Evolutionary conservation across 2,113 vertebrate genomes (phyloP), one percentile per base, ranked within the genome.

Genomic region (Atractosteus spatula): DNA sequence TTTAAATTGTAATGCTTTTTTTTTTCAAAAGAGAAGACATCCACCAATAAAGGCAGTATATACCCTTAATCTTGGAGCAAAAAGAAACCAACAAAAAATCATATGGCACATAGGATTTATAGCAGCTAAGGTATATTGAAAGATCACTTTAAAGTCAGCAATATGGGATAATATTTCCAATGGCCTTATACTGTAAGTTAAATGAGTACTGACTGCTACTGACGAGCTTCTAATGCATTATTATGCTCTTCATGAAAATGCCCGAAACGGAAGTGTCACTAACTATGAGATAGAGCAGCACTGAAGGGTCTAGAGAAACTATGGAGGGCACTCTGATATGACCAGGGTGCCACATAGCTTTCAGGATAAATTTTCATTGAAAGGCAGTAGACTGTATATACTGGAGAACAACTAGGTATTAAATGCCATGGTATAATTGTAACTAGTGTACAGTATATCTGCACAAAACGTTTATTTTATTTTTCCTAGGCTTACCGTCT

Each of bases 181-280:
- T 16, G 43, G 16, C n/a, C 44, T 51, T 11, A 45, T 29, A 29
- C 29, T 29, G 29, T 62, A 62, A 59, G 42, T 29, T 11, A 71
- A 71, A 71, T 29, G 17, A 70, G 68, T 55, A 43, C 11, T 41
- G 51, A 55, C 41, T 69, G 47, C 17, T 65, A 11, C 17, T n/a
- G 62, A 41, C 29, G 17, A 29, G n/a, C 8, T 65, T 59, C 29
- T 65, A 65, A 16, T 65, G 62, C 41, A 41, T 29, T 17, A 65
- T 65, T 12, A 41, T 11, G 29, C 17, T 10, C 17, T 43, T 65
- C 62, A 71, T 13, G 55, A n/a, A 69, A 59, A 57, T 43, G 57
- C 57, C 41, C 59, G 4, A 41, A 63, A 71, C 44, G 12, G n/a
- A 54, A 63, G 61, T 63, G 17, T 71, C 57, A 54, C 42, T 62